Conservation (phyloP, 2,888 invertebrate species). For the Mimachlamys varia region DNA sequence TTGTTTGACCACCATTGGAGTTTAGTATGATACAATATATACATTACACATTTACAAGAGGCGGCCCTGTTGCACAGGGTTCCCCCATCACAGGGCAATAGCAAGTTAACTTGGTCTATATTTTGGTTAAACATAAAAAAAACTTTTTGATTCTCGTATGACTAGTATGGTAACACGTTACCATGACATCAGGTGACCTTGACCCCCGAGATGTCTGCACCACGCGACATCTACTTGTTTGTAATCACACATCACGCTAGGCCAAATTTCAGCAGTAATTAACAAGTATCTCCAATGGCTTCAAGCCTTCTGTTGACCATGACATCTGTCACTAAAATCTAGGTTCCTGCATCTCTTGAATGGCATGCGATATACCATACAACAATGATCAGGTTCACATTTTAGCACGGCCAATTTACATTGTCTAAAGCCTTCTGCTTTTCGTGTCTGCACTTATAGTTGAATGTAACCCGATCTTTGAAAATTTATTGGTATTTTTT, state of each 20-base stretch:
- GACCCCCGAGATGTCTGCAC: neutral
- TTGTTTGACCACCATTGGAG: neutral
- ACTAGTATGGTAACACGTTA: neutral
- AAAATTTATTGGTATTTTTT: neutral
- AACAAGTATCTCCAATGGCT: neutral
- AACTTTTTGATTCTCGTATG: slow-evolving; percentile 30
- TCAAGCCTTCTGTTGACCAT: neutral
- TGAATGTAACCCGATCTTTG: neutral
- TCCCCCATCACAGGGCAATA: neutral
- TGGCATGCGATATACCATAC: neutral
- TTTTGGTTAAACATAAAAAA: neutral
- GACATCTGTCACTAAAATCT: neutral
- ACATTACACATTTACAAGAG: neutral
- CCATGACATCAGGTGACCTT: neutral
- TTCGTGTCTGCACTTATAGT: too few species aligned
- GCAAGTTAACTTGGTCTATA: neutral
- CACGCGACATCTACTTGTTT: neutral
- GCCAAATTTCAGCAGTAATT: slow-evolving; percentile 27
- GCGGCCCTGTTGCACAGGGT: neutral
- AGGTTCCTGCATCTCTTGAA: neutral
- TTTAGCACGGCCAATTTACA: neutral
- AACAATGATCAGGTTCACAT: neutral
- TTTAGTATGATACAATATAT: slow-evolving; percentile 5
- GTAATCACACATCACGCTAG: neutral
- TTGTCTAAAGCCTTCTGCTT: neutral